Evolutionary conservation across 2,113 vertebrate genomes (phyloP), one percentile per base, ranked within the genome.

Genomic region (Microcebus murinus): DNA sequence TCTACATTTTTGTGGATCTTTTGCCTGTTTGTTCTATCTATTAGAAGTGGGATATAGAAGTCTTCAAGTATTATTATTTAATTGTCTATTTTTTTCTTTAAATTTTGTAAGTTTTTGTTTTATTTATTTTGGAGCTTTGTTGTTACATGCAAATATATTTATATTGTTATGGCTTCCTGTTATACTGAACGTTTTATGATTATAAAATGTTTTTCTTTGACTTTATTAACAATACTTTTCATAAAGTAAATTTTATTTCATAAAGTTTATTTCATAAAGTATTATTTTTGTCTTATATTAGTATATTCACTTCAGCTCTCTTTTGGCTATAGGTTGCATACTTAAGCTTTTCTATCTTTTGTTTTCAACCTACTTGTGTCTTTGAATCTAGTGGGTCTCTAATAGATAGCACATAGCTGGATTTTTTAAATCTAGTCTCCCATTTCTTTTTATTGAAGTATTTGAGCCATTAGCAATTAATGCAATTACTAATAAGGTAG

Each of bases 391-490:
- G 7, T 55, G 6, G 63, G 21, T 31, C 45, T 82, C 7, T 70
- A 34, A 29, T 21, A 31, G 12, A 68, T 1, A 61, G 31, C 29
- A 45, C 63, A 31, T 21, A 79, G 20, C 45, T 77, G 0, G 13
- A 42, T 52, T 70, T 84, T 84, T 65, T 1, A 29, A 82, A 50
- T 50, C 45, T 31, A 39, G 25, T n/a, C 6, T 63, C 18, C 1
- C 18, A 71, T 70, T 36, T 77, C 45, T 89, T 77, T 91, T 80
- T 4, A 50, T 80, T 39, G n/a, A 4, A 34, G 20, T 84, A 23
- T 89, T 94, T 91, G 34, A 61, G 87, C 23, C n/a, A 83, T 74
- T 73, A 52, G 74, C 21, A 57, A 57, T 48, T 89, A 92, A 85
- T 42, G 8, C 80, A 89, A 89, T 39, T 52, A 52, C 52, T 52